Conservation (phyloP, 2,888 invertebrate species). For the Matsumyia berberina region DNA sequence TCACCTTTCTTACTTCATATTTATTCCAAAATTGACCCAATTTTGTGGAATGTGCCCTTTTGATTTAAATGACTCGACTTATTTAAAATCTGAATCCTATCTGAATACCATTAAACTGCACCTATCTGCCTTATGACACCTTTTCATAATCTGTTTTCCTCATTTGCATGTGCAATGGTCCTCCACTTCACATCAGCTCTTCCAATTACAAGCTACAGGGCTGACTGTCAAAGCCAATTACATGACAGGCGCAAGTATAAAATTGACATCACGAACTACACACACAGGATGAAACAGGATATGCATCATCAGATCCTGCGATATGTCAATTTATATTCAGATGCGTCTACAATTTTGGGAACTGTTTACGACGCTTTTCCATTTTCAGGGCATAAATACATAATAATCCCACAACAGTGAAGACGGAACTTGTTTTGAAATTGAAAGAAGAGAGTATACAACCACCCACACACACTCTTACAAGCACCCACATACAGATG, state of each 20-base stretch:
- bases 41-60: too few species aligned
- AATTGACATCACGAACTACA: not conserved
- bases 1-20: too few species aligned
- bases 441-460: not conserved
- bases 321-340: slow-evolving; percentile 41
- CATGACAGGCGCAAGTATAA: not conserved
- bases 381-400: slow-evolving; percentile 45
- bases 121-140: too few species aligned
- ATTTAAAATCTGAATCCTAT: too few species aligned
- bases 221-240: not conserved
- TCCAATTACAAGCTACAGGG: not conserved
- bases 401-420: slow-evolving; percentile 11
- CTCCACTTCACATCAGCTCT: not conserved
- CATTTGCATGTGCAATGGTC: not conserved
- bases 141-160: too few species aligned
- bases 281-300: not conserved
- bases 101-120: too few species aligned
- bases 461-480: not conserved
- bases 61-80: too few species aligned
- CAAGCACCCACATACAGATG: not conserved
- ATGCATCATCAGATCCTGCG: slow-evolving; percentile 13
- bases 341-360: slow-evolving; percentile 10
- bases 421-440: slow-evolving; percentile 19
- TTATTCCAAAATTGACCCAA: too few species aligned
- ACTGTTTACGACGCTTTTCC: slow-evolving; percentile 14